Base-by-base conservation (phyloP, 2,888 invertebrate genomes). In the Melanchra persicariae region DNA sequence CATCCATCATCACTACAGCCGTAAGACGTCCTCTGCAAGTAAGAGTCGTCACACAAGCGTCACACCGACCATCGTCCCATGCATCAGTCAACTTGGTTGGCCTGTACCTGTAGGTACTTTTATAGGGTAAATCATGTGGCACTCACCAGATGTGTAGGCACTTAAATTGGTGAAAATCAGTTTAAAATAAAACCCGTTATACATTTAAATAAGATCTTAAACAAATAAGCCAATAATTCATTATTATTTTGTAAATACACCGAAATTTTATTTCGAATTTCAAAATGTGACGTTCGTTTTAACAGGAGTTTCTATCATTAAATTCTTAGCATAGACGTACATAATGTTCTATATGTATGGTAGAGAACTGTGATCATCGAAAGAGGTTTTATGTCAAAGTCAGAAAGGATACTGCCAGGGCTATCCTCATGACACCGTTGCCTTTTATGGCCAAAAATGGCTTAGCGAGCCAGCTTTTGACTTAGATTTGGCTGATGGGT, bases 161-260 rank as follows among this genome's bases (percentile, higher is more conserved):
- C 10, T 15, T 52, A 43, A 61, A 22, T 34, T 12, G 22, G 22
- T 45, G 19, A 30, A 64, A 60, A 24, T 24, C 2, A 2, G 45
- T 45, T 58, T 15, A 6, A 34, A 19, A 30, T 45, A 12, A 60
- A 45, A 8, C 58, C 43, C 43, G 5, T 24, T n/a, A 19, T 24
- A 65, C 34, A 64, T 45, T 64, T 64, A 58, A 12, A 12, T 59
- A 43, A 4, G 15, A 45, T 52, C 24, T 61, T 61, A 62, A 22
- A 37, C 12, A 52, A 26, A 74, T 51, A 34, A 51, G 34, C 6
- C 1, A 49, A 12, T 17, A 12, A 24, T 15, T 59, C 24, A 52
- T 37, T 52, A n/a, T 37, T 74, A 74, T 26, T 70, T 62, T 52
- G 52, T 52, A 70, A 74, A 70, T 74, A 74, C 45, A 37, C 52